These are phyloP conservation scores for Enteromius thamalakanensis DNA, from an alignment of 2,797 vertebrate species.

Conservation along the genomic window DNA sequence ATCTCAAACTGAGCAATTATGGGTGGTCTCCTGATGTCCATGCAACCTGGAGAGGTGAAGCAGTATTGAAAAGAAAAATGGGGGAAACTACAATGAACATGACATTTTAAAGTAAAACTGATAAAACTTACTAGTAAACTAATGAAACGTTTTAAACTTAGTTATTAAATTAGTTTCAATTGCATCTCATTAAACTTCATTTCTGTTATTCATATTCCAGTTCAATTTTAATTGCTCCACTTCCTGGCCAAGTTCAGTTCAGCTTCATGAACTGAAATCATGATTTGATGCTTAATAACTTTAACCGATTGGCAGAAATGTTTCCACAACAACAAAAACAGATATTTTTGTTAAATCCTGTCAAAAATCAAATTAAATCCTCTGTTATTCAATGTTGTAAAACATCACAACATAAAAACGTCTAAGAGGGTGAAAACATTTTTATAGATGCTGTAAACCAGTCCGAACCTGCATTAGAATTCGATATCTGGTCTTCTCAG, in stretches of 20 bases:
- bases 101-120: too few species aligned
- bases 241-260: too few species aligned
- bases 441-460: not conserved
- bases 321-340: too few species aligned
- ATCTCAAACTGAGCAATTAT: not conserved
- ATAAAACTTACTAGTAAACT: too few species aligned
- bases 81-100: too few species aligned
- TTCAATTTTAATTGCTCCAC: not conserved
- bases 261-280: not conserved
- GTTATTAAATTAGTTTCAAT: not conserved
- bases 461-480: not conserved
- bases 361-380: not conserved
- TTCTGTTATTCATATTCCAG: not conserved
- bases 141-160: too few species aligned
- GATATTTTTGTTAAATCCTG: not conserved
- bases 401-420: slow-evolving; percentile 7
- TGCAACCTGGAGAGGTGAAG: not conserved
- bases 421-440: not conserved
- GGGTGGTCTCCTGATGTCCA: not conserved
- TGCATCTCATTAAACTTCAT: not conserved
- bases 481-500: not conserved
- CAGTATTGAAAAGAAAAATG: not conserved
- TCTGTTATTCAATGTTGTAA: not conserved
- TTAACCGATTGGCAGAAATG: not conserved
- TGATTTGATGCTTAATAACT: not conserved